Evolutionary conservation across 2,113 vertebrate species (phyloP).

Genomic region (Pipra filicauda): DNA sequence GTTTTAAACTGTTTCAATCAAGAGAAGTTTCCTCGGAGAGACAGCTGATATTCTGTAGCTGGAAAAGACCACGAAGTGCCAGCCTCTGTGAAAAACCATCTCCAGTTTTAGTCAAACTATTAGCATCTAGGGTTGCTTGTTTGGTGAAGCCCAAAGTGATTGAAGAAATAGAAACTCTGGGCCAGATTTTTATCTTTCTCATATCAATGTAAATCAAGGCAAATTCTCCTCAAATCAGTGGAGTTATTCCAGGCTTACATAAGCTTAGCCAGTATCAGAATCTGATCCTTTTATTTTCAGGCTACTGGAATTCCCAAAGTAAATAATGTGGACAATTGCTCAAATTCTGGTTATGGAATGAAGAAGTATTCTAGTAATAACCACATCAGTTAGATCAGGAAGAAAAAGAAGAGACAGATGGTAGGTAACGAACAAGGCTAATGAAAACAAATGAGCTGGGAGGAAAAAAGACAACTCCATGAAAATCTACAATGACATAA

Average conservation of each 20-base stretch:
- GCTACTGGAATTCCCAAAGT: slow-evolving; percentile 25
- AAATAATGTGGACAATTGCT: slow-evolving; percentile 24
- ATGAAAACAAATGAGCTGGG: slow-evolving; percentile 8
- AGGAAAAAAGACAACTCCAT: neutral
- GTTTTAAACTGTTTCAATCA: neutral
- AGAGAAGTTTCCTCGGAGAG: neutral
- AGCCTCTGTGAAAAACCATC: neutral
- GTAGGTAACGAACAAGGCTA: neutral
- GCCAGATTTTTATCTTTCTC: neutral
- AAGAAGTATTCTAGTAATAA: slow-evolving; percentile 15
- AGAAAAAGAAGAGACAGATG: neutral
- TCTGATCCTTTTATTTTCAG: slow-evolving; percentile 7
- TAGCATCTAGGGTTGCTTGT: neutral
- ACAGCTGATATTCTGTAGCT: neutral
- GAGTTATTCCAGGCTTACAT: neutral
- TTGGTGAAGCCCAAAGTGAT: neutral
- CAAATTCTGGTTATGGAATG: neutral
- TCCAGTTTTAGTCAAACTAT: neutral
- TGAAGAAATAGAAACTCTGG: neutral
- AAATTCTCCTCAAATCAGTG: neutral
- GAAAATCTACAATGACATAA: neutral
- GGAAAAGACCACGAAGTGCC: neutral
- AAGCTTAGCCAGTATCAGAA: neutral
- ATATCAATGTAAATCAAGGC: neutral
- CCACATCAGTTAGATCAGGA: neutral